A percentile compares a stretch with the other conserved stretches of the same genome.
Evolutionary conservation across 1,140 invertebrate species (phyloP).

Genomic region (Helicoverpa zea): DNA sequence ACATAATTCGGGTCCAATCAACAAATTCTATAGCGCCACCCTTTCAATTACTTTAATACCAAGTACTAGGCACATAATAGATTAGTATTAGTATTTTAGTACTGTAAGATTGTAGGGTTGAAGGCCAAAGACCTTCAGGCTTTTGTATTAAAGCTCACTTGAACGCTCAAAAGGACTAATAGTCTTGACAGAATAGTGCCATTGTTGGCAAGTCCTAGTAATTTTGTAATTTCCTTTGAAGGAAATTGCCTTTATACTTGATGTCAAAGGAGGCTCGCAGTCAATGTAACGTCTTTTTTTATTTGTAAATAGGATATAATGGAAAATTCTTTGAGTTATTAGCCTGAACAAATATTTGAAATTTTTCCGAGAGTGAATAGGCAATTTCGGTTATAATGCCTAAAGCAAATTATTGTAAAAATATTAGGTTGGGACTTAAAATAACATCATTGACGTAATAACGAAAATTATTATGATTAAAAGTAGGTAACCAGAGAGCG

Average conservation of each 20-base stretch:
- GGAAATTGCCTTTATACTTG: slow-evolving; percentile 75
- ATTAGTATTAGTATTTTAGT: slow-evolving; percentile 38
- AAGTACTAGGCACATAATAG: slow-evolving; percentile 30
- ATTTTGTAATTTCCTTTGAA: slow-evolving; percentile 73
- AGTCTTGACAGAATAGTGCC: slow-evolving; percentile 47
- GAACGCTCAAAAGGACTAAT: slow-evolving; percentile 30
- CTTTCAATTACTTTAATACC: not conserved
- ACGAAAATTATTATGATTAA: no score
- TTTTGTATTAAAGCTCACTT: slow-evolving; percentile 27
- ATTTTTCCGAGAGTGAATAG: not conserved
- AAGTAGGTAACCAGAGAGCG: no score
- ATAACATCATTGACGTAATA: no score
- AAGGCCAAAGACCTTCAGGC: slow-evolving; percentile 16
- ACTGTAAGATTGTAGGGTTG: slow-evolving; percentile 5
- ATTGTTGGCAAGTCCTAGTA: slow-evolving; percentile 54
- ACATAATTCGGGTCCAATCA: slow-evolving; percentile 16
- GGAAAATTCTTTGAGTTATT: slow-evolving; percentile 2
- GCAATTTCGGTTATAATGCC: no score
- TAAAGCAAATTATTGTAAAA: no score
- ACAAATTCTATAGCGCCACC: slow-evolving; percentile 30
- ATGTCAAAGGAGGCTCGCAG: slow-evolving; percentile 46
- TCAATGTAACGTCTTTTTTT: slow-evolving; percentile 42
- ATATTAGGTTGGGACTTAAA: no score
- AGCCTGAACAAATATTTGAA: not conserved
- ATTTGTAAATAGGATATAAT: slow-evolving; percentile 11